phyloP scores from a whole-genome alignment of 2,797 vertebrate species.

The Rhinogobio ventralis region DNA sequence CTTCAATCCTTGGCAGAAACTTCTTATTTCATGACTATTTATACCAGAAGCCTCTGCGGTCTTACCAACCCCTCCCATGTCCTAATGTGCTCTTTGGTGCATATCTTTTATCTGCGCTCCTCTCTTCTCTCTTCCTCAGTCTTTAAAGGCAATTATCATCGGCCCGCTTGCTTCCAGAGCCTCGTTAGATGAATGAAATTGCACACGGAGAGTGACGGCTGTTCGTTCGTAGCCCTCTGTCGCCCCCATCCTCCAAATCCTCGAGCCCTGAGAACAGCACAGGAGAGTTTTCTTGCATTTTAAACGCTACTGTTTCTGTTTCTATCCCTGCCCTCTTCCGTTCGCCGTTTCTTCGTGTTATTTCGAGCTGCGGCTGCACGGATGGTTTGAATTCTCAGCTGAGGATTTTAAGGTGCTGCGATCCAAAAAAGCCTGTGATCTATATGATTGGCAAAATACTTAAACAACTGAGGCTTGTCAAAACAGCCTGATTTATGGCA shows the following conservation, averaged over 20 bases:
- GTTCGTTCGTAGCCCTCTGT: slow-evolving; percentile 62
- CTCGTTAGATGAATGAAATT: slow-evolving; percentile 79
- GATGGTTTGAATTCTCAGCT: slow-evolving; percentile 71
- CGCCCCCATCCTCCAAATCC: slow-evolving; percentile 27
- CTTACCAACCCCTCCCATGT: slow-evolving; percentile 80
- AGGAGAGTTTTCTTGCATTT: slow-evolving; percentile 72
- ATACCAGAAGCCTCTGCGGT: slow-evolving; percentile 85
- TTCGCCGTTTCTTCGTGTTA: slow-evolving; percentile 24
- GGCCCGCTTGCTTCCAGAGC: slow-evolving; percentile 74
- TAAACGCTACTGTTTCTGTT: slow-evolving; percentile 75
- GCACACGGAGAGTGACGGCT: slow-evolving; percentile 72
- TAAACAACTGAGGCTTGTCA: slow-evolving; percentile 50
- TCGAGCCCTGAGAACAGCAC: slow-evolving; percentile 65
- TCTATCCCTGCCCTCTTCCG: slow-evolving; percentile 56
- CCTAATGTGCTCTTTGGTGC: slow-evolving; percentile 83
- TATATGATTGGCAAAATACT: slow-evolving; percentile 68
- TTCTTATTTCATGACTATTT: slow-evolving; percentile 99
- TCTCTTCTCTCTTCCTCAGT: slow-evolving; percentile 71
- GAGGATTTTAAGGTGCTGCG: slow-evolving; percentile 72
- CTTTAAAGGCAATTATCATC: slow-evolving; percentile 84
- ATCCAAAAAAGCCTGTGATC: slow-evolving; percentile 70
- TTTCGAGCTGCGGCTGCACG: slow-evolving; percentile 34
- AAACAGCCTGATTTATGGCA: slow-evolving; percentile 49
- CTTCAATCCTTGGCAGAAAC: slow-evolving; percentile 97
- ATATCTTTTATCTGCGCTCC: slow-evolving; percentile 81